Conservation (phyloP, 2,888 invertebrate genomes). For the Platycnemis pennipes region DNA sequence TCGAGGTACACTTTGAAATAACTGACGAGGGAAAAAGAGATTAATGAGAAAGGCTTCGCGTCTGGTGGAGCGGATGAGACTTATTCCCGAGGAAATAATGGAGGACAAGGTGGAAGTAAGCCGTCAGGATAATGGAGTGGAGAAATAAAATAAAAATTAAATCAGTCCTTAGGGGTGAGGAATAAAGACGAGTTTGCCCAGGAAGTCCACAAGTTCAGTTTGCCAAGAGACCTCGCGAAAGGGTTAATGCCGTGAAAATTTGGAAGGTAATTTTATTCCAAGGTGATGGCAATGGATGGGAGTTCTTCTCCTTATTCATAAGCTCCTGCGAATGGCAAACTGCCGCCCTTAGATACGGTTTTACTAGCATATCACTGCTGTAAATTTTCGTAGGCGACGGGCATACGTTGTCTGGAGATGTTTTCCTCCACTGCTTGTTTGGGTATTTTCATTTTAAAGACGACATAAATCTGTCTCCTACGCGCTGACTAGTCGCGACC, state of each 20-base stretch:
- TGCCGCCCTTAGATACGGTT: no score
- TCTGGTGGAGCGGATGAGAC: not conserved
- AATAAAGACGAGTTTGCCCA: no score
- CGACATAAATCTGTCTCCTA: not conserved
- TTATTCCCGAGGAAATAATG: not conserved
- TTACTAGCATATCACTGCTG: no score
- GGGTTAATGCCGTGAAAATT: not conserved
- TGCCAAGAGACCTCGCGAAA: not conserved
- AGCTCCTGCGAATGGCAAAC: no score
- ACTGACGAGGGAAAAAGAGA: not conserved
- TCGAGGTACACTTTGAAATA: slow-evolving; percentile 51
- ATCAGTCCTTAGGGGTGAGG: no score
- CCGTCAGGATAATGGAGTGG: not conserved
- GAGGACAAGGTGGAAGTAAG: not conserved
- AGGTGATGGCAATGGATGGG: not conserved
- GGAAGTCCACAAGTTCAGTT: no score
- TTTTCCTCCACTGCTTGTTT: no score
- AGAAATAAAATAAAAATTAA: not conserved
- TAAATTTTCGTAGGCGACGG: no score
- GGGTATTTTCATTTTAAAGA: no score
- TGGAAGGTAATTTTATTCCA: not conserved
- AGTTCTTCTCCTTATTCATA: not conserved
- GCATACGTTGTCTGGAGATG: no score
- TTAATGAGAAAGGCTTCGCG: slow-evolving; percentile 26
- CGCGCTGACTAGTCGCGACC: not conserved